These are phyloP conservation scores for Agriopis marginaria DNA, from an alignment of 2,888 invertebrate genomes.

Conservation along the genomic window DNA sequence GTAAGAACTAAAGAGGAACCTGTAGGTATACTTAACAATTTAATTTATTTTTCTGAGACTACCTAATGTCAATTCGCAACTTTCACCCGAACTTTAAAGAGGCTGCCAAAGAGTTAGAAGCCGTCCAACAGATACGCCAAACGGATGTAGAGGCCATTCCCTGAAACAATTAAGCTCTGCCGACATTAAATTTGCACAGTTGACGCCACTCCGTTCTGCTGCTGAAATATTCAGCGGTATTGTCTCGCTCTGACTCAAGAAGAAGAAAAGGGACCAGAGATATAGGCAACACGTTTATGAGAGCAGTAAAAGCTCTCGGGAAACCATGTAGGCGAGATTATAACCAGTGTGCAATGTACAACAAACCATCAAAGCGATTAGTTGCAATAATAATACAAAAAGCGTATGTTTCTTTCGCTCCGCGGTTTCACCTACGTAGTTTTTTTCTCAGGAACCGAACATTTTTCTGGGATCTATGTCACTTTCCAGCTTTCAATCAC, in stretches of 20 bases:
- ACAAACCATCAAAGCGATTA: not conserved
- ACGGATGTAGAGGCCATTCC: constrained; percentile 51
- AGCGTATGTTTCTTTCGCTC: not conserved
- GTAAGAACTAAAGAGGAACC: no score
- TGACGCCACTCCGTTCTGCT: constrained; percentile 49
- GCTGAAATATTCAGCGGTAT: constrained; percentile 54
- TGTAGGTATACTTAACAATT: no score
- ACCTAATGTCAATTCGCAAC: no score
- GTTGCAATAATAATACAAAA: not conserved
- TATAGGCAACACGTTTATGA: constrained; percentile 17
- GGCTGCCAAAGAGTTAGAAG: constrained; percentile 10
- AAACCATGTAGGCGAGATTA: constrained; percentile 23
- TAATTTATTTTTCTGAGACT: not conserved
- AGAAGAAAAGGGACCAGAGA: constrained; percentile 37
- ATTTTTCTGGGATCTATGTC: no score
- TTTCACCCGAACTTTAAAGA: constrained; percentile 9
- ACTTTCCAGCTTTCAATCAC: no score
- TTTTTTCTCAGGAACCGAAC: no score
- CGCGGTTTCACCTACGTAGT: no score
- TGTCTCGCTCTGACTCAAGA: constrained; percentile 37
- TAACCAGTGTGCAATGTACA: not conserved
- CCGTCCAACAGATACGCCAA: constrained; percentile 14
- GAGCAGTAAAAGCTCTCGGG: constrained; percentile 29
- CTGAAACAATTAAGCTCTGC: constrained; percentile 60
- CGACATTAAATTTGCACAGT: constrained; percentile 59